phyloP scores from a whole-genome alignment of 2,888 invertebrate species.

The Teleogryllus oceanicus region DNA sequence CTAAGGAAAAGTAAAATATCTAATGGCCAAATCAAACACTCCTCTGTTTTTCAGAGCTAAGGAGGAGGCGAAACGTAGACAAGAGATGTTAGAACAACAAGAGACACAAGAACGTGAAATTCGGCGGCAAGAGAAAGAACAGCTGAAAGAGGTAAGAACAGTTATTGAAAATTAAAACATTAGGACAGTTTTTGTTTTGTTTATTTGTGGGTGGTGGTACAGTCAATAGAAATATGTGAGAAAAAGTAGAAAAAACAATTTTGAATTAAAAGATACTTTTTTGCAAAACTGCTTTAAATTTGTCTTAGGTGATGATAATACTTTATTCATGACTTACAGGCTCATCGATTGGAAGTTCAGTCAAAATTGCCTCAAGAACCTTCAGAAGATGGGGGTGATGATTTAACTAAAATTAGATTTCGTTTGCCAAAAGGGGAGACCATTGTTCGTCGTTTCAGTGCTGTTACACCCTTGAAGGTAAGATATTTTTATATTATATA shows the following conservation, averaged over 20 bases:
- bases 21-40: not conserved
- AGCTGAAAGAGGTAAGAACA: conserved; percentile 25
- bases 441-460: conserved; percentile 73
- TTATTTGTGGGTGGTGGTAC: not conserved
- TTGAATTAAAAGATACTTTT: too few species aligned
- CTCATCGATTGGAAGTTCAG: conserved; percentile 58
- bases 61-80: conserved; percentile 77
- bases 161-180: too few species aligned
- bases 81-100: conserved; percentile 69
- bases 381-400: conserved; percentile 50
- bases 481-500: conserved; percentile 20
- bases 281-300: too few species aligned
- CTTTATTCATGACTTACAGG: conserved; percentile 43
- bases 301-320: too few species aligned
- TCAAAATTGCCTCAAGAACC: conserved; percentile 73
- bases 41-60: conserved; percentile 61
- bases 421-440: conserved; percentile 74
- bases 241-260: too few species aligned
- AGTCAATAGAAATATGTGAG: conserved; percentile 24
- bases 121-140: conserved; percentile 25
- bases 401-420: conserved; percentile 72
- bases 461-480: conserved; percentile 57
- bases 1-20: too few species aligned
- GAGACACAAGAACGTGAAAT: conserved; percentile 70
- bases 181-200: not conserved